Evolutionary conservation across 2,888 invertebrate species (phyloP).

Genomic region (Sarcophaga rosellei): DNA sequence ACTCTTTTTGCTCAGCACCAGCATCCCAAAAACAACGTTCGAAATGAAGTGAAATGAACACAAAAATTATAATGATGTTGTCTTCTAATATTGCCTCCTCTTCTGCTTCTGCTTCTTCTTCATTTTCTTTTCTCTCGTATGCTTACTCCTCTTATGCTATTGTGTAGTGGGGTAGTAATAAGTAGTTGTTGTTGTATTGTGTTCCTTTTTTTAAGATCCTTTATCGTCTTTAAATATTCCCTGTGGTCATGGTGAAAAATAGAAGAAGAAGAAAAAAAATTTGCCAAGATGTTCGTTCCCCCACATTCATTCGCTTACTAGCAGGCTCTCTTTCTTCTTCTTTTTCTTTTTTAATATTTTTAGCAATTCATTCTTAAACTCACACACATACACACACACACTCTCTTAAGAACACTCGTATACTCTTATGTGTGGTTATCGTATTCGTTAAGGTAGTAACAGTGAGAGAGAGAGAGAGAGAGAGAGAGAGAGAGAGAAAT

Average conservation of each 20-base stretch:
- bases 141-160: too few relatives aligned
- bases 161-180: too few relatives aligned
- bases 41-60: slow-evolving; percentile 55
- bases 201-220: slow-evolving; percentile 26
- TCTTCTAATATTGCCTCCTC: slow-evolving; percentile 54
- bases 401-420: neutral
- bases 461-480: too few relatives aligned
- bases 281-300: too few relatives aligned
- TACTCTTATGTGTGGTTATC: neutral
- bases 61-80: slow-evolving; percentile 57
- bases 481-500: too few relatives aligned
- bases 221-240: slow-evolving; percentile 66
- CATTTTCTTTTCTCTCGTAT: too few relatives aligned
- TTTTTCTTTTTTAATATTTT: neutral
- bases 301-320: neutral
- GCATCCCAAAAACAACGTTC: slow-evolving; percentile 42
- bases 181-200: neutral
- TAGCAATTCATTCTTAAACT: slow-evolving; percentile 34
- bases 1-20: neutral
- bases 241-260: slow-evolving; percentile 53
- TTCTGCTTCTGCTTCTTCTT: neutral
- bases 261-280: slow-evolving; percentile 25
- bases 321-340: neutral
- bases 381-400: slow-evolving; percentile 8
- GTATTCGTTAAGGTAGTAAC: slow-evolving; percentile 1